Percentiles rank a stretch among this genome's conserved stretches.
phyloP scores from a whole-genome alignment of 2,113 vertebrate species.

The Charina bottae region DNA sequence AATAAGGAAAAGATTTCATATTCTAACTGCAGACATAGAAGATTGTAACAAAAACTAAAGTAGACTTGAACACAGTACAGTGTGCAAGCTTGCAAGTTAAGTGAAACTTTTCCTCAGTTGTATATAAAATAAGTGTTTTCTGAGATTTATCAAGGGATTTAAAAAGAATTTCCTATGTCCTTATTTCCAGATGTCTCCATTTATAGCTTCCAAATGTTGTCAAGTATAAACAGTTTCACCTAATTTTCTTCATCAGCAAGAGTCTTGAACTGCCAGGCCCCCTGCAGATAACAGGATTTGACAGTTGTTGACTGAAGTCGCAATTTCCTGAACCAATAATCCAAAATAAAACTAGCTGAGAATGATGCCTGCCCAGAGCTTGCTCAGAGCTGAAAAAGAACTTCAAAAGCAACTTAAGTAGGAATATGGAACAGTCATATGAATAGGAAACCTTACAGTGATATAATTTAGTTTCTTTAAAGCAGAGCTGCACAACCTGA shows the following conservation, averaged over 20 bases:
- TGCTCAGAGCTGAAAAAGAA: neutral
- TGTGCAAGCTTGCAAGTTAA: neutral
- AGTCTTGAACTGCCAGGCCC: slow-evolving; percentile 4
- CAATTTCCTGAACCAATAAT: slow-evolving; percentile 7
- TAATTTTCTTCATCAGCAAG: slow-evolving; percentile 21
- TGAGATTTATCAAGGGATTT: slow-evolving; percentile 12
- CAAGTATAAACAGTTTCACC: slow-evolving; percentile 11
- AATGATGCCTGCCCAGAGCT: neutral
- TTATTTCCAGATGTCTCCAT: slow-evolving; percentile 1
- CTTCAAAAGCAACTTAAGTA: neutral
- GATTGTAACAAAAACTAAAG: neutral
- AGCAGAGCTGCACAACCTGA: neutral
- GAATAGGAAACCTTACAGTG: neutral
- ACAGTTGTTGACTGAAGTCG: slow-evolving; percentile 1
- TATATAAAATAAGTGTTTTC: slow-evolving; percentile 2
- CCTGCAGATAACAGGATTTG: neutral
- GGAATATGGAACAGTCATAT: neutral
- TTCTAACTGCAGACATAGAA: neutral
- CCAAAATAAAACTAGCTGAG: neutral
- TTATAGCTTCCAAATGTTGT: slow-evolving; percentile 10
- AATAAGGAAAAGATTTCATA: neutral
- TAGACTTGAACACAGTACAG: neutral
- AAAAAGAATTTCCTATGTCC: slow-evolving; percentile 4
- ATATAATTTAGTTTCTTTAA: neutral
- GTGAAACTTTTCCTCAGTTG: neutral